Evolutionary conservation across 2,888 invertebrate genomes (phyloP), one percentile per base, ranked within the genome.

Genomic region (Patella depressa): DNA sequence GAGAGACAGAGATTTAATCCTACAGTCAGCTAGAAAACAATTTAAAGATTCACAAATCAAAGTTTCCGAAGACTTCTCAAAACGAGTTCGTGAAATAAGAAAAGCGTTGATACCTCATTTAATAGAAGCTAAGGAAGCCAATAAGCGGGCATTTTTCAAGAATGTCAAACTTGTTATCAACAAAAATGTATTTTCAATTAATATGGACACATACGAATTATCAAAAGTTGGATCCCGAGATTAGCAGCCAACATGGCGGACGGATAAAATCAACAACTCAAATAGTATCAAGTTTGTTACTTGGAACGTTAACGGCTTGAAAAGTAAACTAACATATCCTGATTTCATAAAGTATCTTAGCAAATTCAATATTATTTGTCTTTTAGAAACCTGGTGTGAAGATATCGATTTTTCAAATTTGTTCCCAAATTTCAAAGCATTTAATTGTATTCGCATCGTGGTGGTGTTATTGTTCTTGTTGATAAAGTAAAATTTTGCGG

Each of bases 261-360:
- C 24, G 24, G 24, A 24, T 24, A 29, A 29, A 29, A 29, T 29
- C 2, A 29, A 29, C 29, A 29, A 29, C 29, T 29, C 29, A 29
- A 29, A 29, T 59, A 59, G 15, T 65, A 7, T 65, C n/a, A 65
- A 65, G 11, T n/a, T 65, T 65, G 14, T 65, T 11, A 19, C 59
- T n/a, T 65, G 59, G 59, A 65, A 65, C 19, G 59, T 65, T n/a
- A 65, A 65, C 24, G 65, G 65, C n/a, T 65, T 65, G 24, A 65
- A 65, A 65, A 9, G 9, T 65, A n/a, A 65, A 65, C 24, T 65
- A 65, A 3, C 19, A 19, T n/a, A 65, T 65, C 65, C n/a, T 11
- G 65, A 65, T 7, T 65, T 65, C 24, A 65, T 65, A 65, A 14
- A 65, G n/a, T 65, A 65, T 12, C 65, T 65, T n/a, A 5, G 24